These are phyloP conservation scores for Microtus pennsylvanicus DNA, from an alignment of 2,113 vertebrate genomes.

Conservation along the genomic window DNA sequence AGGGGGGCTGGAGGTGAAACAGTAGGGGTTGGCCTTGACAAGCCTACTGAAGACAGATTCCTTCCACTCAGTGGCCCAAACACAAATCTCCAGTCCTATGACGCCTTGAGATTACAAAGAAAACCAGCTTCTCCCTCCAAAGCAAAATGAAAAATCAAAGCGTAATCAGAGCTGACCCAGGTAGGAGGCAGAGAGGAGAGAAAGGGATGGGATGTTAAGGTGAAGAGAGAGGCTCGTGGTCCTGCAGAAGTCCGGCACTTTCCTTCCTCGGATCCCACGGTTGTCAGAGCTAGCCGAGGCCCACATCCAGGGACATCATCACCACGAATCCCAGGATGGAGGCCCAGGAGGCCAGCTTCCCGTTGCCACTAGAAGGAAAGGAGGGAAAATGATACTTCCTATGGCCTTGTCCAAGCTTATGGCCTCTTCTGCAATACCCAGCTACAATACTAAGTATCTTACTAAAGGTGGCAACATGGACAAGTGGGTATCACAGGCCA, in stretches of 20 bases:
- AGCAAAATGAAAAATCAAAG: conserved; percentile 20
- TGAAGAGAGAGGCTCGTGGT: neutral
- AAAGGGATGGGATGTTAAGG: neutral
- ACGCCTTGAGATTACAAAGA: conserved; percentile 71
- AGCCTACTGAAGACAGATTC: neutral
- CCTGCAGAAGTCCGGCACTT: conserved; percentile 26
- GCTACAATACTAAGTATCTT: too few relatives aligned
- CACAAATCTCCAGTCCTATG: conserved; percentile 40
- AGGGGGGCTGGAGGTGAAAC: neutral
- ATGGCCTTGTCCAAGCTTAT: too few relatives aligned
- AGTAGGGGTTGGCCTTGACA: neutral
- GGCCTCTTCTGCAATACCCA: too few relatives aligned
- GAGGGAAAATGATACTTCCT: too few relatives aligned
- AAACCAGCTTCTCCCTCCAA: conserved; percentile 42
- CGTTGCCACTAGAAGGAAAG: too few relatives aligned
- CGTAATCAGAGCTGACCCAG: conserved; percentile 28
- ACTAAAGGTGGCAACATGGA: too few relatives aligned
- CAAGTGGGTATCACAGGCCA: too few relatives aligned
- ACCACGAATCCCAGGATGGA: conserved; percentile 96
- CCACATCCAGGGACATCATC: conserved; percentile 99
- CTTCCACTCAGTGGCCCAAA: conserved; percentile 4
- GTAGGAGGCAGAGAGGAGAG: conserved; percentile 18
- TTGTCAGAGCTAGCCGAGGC: conserved; percentile 89
- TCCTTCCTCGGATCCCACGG: neutral
- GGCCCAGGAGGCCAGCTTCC: too few relatives aligned